Base-by-base conservation (phyloP, 2,888 invertebrate species). In the Limnephilus lunatus region DNA sequence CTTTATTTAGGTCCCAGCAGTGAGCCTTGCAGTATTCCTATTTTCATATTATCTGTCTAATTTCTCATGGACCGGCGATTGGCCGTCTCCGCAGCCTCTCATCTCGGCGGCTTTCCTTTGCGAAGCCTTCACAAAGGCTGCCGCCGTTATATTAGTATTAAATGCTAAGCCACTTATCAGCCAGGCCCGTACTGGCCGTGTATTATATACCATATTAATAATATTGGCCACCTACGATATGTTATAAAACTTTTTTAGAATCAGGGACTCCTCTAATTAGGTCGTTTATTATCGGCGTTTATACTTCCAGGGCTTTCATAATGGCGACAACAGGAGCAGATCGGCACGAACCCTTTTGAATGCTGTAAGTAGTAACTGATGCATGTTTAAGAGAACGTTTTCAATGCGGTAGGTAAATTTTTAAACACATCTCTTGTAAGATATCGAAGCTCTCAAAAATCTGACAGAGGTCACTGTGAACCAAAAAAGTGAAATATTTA, bases 141-240 rank as follows among this genome's bases (percentile, higher is more conserved):
- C 93, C 93, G 93, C 93, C 92, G 93, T 89, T 93, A 90, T 93
- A 93, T 93, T 93, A 93, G 92, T 92, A 93, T 93, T 93, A 93
- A 93, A 93, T 92, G 92, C 92, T 93, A 91, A 92, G 92, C 93
- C 93, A 93, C 93, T 93, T 93, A 93, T 93, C 93, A 91, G 89
- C 32, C 93, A 93, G 93, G 93, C 81, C 93, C 93, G 91, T 48
- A 93, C 89, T 92, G 93, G 92, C 87, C 90, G 35, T 30, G 68
- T n/a, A 68, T 68, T 68, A 86, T 87, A n/a, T 25, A 68, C 68
- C 68, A 68, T 68, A 68, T 68, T 68, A 68, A 68, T 68, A 68
- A 68, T 68, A 68, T 68, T 68, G 68, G 25, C 68, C 68, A 68
- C 68, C 68, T 68, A 68, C 68, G 25, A 25, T 68, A 68, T 68